A percentile compares a stretch with the other conserved stretches of the same genome.
These are phyloP conservation scores for Parapristionchus giblindavisi DNA, from an alignment of 2,888 invertebrate species.

Conservation along the genomic window DNA sequence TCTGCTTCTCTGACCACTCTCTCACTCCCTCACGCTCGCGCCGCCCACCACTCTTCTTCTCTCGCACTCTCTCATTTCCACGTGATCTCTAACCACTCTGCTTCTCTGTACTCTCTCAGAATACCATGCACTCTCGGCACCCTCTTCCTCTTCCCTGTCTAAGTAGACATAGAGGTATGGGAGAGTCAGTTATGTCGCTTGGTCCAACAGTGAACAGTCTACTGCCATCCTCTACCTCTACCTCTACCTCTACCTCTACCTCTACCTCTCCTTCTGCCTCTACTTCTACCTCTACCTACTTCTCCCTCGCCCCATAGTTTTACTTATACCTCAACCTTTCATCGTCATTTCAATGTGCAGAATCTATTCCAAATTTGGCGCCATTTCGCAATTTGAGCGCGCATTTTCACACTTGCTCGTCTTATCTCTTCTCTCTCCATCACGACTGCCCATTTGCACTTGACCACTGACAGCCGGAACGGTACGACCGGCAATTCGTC, in stretches of 20 bases:
- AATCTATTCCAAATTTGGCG: background rate
- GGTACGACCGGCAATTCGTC: no score
- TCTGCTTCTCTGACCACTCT: background rate
- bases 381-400: background rate
- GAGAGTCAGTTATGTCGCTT: no score
- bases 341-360: background rate
- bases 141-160: no score
- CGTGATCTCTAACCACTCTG: slow-evolving; percentile 11
- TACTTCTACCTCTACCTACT: background rate
- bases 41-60: slow-evolving; percentile 2
- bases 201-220: no score
- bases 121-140: no score
- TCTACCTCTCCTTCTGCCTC: slow-evolving; percentile 3
- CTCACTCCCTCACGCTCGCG: background rate
- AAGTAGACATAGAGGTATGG: no score
- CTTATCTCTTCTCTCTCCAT: background rate
- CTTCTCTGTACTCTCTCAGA: background rate
- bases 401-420: background rate
- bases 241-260: background rate
- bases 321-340: slow-evolving; percentile 1
- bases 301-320: background rate
- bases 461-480: no score
- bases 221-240: no score
- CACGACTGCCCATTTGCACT: no score
- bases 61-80: slow-evolving; percentile 10